A percentile compares a stretch with the other conserved stretches of the same genome.
Conservation (phyloP, 2,113 vertebrate species). For the Archocentrus centrarchus region DNA sequence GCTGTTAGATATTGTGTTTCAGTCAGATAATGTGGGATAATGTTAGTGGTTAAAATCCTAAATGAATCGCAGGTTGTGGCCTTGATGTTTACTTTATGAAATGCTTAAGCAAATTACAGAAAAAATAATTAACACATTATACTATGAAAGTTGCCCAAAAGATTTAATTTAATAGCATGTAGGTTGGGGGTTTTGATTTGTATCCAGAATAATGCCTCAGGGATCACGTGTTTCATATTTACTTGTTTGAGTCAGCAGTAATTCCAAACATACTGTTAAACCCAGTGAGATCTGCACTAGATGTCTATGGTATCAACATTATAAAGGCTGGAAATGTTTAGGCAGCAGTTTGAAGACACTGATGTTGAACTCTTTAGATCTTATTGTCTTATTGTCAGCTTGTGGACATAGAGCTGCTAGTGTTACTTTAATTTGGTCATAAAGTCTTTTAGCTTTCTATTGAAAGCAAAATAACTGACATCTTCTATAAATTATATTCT, state of each 20-base stretch:
- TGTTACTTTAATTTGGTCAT: conserved; percentile 9
- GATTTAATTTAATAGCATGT: neutral
- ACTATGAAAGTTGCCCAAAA: conserved; percentile 10
- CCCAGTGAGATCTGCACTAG: neutral
- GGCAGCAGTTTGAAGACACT: neutral
- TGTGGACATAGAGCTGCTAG: neutral
- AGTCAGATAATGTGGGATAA: conserved; percentile 19
- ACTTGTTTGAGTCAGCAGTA: neutral
- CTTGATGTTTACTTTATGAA: conserved; percentile 36
- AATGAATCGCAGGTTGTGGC: conserved; percentile 37
- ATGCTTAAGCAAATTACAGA: conserved; percentile 18
- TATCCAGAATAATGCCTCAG: conserved; percentile 1
- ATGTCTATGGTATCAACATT: neutral
- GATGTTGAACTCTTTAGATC: conserved; percentile 7
- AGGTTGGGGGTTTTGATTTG: conserved; percentile 14
- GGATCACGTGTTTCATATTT: conserved; percentile 44
- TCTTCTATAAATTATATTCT: neutral
- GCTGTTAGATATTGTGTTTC: conserved; percentile 18
- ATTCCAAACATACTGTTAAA: conserved; percentile 25
- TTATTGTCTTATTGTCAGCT: conserved; percentile 1
- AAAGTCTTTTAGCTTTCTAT: neutral
- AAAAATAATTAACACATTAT: neutral
- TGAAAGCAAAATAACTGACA: conserved; percentile 3
- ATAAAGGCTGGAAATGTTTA: conserved; percentile 1
- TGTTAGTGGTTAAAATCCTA: conserved; percentile 39